Evolutionary conservation across 2,888 invertebrate genomes (phyloP).

Genomic region (Torymus aiolomorphi): DNA sequence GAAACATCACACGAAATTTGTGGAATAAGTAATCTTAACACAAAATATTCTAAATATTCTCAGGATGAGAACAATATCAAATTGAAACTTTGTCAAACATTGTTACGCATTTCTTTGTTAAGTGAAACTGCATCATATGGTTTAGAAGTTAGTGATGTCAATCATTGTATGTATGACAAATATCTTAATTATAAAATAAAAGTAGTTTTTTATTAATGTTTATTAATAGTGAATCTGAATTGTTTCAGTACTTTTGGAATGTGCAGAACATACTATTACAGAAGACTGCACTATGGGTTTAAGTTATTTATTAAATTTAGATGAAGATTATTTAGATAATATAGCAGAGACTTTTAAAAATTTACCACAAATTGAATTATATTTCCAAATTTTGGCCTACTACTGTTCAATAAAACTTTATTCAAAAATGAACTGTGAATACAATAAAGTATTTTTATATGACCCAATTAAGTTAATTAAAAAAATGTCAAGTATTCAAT

Average conservation of each 20-base stretch:
- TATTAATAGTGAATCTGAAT: slow-evolving; percentile 38
- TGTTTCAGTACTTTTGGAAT: slow-evolving; percentile 76
- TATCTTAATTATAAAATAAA: slow-evolving; percentile 27
- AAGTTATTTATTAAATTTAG: slow-evolving; percentile 76
- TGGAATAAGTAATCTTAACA: slow-evolving; percentile 70
- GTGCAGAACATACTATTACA: slow-evolving; percentile 75
- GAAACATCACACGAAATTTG: slow-evolving; percentile 69
- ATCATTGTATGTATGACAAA: slow-evolving; percentile 68
- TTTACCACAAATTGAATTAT: slow-evolving; percentile 66
- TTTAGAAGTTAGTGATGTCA: slow-evolving; percentile 69
- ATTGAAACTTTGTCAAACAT: slow-evolving; percentile 71
- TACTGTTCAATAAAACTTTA: slow-evolving; percentile 67
- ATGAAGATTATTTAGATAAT: slow-evolving; percentile 64
- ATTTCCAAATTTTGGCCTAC: slow-evolving; percentile 67
- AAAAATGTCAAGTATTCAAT: slow-evolving; percentile 57
- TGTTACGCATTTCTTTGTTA: slow-evolving; percentile 73
- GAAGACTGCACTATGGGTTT: slow-evolving; percentile 78
- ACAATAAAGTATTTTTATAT: slow-evolving; percentile 63
- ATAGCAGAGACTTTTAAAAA: slow-evolving; percentile 65
- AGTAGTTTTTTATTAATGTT: slow-evolving; percentile 48
- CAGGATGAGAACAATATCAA: slow-evolving; percentile 69
- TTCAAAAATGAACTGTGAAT: slow-evolving; percentile 61
- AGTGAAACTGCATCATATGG: slow-evolving; percentile 73
- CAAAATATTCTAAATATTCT: slow-evolving; percentile 72
- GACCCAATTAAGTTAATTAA: slow-evolving; percentile 68